Percentiles rank a stretch among this genome's conserved stretches.
Evolutionary conservation across 2,888 invertebrate genomes (phyloP).

Genomic region (Drosophila limbata): DNA sequence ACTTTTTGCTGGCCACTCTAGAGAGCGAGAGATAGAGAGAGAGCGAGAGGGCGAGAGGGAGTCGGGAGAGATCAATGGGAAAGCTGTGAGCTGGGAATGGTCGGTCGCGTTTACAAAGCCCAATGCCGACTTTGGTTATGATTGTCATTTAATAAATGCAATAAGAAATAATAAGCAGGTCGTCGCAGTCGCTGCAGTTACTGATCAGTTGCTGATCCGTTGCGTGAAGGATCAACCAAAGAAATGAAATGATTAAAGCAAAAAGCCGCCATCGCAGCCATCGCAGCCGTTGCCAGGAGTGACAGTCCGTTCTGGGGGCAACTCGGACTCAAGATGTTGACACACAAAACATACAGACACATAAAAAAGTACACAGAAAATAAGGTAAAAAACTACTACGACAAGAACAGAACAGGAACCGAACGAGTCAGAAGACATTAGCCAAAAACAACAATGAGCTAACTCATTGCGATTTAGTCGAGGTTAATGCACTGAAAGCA

Average conservation of each 20-base stretch:
- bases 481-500: constrained; percentile 79
- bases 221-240: constrained; percentile 65
- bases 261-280: constrained; percentile 74
- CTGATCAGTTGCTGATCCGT: constrained; percentile 52
- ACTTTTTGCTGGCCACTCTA: constrained; percentile 61
- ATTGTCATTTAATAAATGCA: constrained; percentile 83
- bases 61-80: constrained; percentile 63
- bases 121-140: constrained; percentile 80
- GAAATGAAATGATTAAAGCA: constrained; percentile 77
- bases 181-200: constrained; percentile 31
- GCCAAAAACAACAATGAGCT: constrained; percentile 58
- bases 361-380: constrained; percentile 34
- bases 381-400: background rate
- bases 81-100: constrained; percentile 11
- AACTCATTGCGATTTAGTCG: constrained; percentile 49
- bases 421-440: constrained; percentile 47
- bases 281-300: constrained; percentile 46
- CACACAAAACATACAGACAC: constrained; percentile 34
- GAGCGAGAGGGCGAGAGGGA: constrained; percentile 40
- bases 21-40: constrained; percentile 12
- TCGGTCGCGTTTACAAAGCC: constrained; percentile 45
- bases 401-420: constrained; percentile 15
- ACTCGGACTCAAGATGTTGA: constrained; percentile 44
- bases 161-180: constrained; percentile 82
- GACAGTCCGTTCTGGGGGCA: constrained; percentile 58